These are phyloP conservation scores for Delia radicum DNA, from an alignment of 1,140 invertebrate genomes.

Conservation along the genomic window DNA sequence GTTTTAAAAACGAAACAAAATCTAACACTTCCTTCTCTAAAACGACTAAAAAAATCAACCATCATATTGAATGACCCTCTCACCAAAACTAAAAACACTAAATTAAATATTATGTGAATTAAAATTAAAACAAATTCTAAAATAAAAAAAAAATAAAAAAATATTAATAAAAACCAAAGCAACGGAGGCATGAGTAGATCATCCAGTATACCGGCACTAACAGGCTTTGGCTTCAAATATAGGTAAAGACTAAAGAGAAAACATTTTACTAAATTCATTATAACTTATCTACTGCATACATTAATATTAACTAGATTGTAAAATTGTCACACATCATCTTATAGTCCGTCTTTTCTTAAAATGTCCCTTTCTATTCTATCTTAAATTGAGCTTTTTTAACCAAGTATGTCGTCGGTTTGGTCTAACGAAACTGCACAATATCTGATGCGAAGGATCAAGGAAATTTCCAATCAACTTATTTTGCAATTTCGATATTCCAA, in stretches of 20 bases:
- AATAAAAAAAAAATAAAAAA: background rate
- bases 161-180: conserved; percentile 33
- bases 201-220: conserved; percentile 81
- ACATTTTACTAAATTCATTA: background rate
- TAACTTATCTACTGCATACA: too few species aligned
- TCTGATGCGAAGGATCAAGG: too few species aligned
- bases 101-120: too few species aligned
- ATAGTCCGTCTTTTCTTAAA: too few species aligned
- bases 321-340: too few species aligned
- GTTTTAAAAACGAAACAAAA: background rate
- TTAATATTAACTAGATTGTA: too few species aligned
- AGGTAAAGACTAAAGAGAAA: conserved; percentile 53
- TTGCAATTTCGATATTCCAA: too few species aligned
- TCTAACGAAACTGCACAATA: too few species aligned
- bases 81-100: background rate
- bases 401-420: too few species aligned
- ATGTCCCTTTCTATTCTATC: too few species aligned
- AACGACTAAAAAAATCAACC: conserved; percentile 8
- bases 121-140: conserved; percentile 6
- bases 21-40: background rate
- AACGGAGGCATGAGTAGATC: conserved; percentile 77
- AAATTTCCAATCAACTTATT: too few species aligned
- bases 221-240: conserved; percentile 76
- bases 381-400: too few species aligned
- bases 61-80: background rate